These are phyloP conservation scores for Tachina grossa DNA, from an alignment of 2,888 invertebrate species.

Conservation along the genomic window DNA sequence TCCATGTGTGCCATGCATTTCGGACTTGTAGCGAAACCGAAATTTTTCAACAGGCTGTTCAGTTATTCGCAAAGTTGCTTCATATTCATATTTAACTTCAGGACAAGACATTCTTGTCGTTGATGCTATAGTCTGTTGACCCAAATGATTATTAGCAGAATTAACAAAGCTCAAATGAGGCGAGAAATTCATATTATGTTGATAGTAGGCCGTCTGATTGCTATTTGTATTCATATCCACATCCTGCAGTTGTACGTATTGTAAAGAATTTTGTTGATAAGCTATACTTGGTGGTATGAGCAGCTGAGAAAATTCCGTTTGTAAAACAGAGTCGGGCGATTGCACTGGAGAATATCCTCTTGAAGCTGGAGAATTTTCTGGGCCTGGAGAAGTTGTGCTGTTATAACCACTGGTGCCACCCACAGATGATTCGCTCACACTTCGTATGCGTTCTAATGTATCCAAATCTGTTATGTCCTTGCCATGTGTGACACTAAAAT, in stretches of 20 bases:
- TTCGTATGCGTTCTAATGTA: conserved; percentile 76
- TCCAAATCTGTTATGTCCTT: conserved; percentile 78
- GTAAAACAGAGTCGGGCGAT: conserved; percentile 76
- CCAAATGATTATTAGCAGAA: conserved; percentile 45
- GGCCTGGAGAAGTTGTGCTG: conserved; percentile 72
- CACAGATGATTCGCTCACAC: conserved; percentile 75
- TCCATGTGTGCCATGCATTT: conserved; percentile 94
- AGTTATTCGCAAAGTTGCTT: conserved; percentile 85
- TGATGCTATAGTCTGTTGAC: not conserved
- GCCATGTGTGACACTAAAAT: conserved; percentile 32
- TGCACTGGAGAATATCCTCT: conserved; percentile 76
- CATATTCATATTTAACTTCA: conserved; percentile 73
- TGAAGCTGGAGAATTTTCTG: conserved; percentile 65
- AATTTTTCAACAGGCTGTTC: conserved; percentile 92
- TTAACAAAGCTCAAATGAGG: conserved; percentile 54
- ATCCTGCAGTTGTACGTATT: conserved; percentile 64
- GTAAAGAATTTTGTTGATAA: conserved; percentile 60
- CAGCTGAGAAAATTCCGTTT: conserved; percentile 78
- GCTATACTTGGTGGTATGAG: conserved; percentile 75
- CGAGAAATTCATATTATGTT: conserved; percentile 53
- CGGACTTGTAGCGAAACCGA: conserved; percentile 92
- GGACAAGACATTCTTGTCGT: conserved; percentile 1
- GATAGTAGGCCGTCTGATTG: conserved; percentile 5
- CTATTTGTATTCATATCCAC: conserved; percentile 30
- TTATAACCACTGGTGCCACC: conserved; percentile 79